Percentiles rank a stretch among this genome's conserved stretches.
These are phyloP conservation scores for Geodia barretti DNA, from an alignment of 37 sponge, comb jelly and placozoan genomes.

Conservation along the genomic window DNA sequence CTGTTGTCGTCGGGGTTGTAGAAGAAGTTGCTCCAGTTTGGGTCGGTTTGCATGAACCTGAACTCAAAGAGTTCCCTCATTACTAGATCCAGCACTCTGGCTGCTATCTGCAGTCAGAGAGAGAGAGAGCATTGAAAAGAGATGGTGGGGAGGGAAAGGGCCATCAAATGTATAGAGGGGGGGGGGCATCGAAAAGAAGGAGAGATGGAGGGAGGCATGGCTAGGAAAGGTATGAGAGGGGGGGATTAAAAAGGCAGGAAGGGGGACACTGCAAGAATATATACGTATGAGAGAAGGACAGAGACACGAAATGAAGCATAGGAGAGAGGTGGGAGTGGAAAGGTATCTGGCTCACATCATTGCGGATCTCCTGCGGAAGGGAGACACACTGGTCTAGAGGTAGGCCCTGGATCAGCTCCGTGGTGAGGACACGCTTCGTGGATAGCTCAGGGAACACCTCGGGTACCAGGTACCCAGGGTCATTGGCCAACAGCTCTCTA, in stretches of 20 bases:
- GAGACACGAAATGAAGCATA: no score
- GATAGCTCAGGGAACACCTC: no score
- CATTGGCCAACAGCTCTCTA: constrained; percentile 64
- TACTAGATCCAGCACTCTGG: constrained; percentile 76
- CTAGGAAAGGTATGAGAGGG: no score
- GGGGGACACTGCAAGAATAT: no score
- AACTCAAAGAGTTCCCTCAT: constrained; percentile 90
- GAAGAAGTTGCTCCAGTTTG: constrained; percentile 97
- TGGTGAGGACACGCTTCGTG: constrained; percentile 69
- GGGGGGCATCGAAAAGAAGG: background rate
- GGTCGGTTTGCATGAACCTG: constrained; percentile 96
- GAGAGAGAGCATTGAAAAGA: constrained; percentile 2
- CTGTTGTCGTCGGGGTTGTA: constrained; percentile 54
- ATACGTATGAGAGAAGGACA: no score
- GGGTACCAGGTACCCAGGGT: constrained; percentile 78
- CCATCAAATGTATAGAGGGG: no score
- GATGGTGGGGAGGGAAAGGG: background rate
- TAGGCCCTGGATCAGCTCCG: constrained; percentile 82
- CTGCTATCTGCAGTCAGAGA: constrained; percentile 54
- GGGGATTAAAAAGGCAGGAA: no score
- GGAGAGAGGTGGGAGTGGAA: no score
- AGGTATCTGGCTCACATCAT: constrained; percentile 61
- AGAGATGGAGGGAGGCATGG: constrained; percentile 8
- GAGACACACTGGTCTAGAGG: constrained; percentile 74
- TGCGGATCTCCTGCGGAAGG: constrained; percentile 50